phyloP scores from a whole-genome alignment of 2,113 vertebrate genomes.

The Nicator chloris region DNA sequence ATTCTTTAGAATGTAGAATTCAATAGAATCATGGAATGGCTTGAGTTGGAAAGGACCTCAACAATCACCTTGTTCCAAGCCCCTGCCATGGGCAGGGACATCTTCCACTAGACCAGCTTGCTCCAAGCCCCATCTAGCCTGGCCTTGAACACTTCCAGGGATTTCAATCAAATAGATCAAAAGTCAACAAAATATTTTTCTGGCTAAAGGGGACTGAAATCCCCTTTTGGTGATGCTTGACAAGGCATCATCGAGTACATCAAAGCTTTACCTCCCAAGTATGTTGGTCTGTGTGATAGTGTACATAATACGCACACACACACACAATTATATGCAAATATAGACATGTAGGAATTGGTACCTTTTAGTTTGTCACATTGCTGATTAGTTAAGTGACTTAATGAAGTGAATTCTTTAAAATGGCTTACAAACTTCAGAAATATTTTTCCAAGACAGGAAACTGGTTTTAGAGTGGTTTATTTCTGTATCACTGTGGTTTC shows the following conservation, averaged over 20 bases:
- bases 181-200: neutral
- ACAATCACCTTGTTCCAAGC: accelerated
- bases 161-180: neutral
- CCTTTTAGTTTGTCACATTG: neutral
- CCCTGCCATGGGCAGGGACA: neutral
- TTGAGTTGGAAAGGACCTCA: neutral
- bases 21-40: neutral
- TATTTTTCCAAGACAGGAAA: neutral
- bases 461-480: neutral
- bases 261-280: neutral
- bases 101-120: neutral
- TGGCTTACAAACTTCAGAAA: neutral
- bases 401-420: neutral
- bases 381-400: neutral
- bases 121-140: neutral
- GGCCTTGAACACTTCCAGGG: neutral
- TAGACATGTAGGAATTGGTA: neutral
- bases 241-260: neutral
- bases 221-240: neutral
- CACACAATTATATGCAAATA: neutral
- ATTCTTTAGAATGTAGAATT: no score
- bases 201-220: neutral
- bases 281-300: neutral
- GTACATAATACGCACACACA: neutral
- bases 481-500: neutral